Evolutionary conservation across 2,888 invertebrate species (phyloP).

Genomic region (Trachelus troglodyta): DNA sequence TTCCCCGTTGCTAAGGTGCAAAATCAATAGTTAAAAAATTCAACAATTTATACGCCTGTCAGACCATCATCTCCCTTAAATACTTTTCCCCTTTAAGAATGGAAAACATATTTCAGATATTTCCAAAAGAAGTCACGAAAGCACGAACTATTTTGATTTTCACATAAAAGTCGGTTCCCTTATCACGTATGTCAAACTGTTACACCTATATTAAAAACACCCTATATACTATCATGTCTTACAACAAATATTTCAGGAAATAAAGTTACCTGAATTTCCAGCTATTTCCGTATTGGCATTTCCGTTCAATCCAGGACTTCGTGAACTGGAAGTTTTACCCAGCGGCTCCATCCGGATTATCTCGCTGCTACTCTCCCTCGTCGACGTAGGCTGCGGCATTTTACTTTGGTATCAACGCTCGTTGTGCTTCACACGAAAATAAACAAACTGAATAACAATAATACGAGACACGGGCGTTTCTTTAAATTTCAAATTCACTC

Average conservation of each 20-base stretch:
- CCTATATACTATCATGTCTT: not conserved
- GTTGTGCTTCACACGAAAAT: not conserved
- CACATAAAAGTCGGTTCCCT: no score
- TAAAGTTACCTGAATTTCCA: constrained; percentile 40
- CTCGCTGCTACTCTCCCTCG: constrained; percentile 54
- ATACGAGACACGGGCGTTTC: not conserved
- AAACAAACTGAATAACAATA: no score
- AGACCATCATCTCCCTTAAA: no score
- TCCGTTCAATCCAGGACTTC: constrained; percentile 60
- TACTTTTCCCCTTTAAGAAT: no score
- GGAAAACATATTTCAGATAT: no score
- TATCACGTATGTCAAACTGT: no score
- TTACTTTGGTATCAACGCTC: constrained; percentile 1
- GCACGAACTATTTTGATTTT: no score
- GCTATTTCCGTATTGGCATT: constrained; percentile 58
- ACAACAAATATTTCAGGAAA: not conserved
- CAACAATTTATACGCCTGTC: no score
- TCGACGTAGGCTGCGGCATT: constrained; percentile 45
- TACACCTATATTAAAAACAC: no score
- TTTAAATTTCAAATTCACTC: not conserved
- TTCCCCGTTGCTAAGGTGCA: no score
- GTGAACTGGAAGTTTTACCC: constrained; percentile 56
- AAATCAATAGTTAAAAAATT: no score
- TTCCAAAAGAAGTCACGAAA: no score
- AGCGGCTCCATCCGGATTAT: constrained; percentile 62